A percentile compares a stretch with the other conserved stretches of the same genome.
Evolutionary conservation across 2,888 invertebrate species (phyloP).

Genomic region (Cerastis leucographa): DNA sequence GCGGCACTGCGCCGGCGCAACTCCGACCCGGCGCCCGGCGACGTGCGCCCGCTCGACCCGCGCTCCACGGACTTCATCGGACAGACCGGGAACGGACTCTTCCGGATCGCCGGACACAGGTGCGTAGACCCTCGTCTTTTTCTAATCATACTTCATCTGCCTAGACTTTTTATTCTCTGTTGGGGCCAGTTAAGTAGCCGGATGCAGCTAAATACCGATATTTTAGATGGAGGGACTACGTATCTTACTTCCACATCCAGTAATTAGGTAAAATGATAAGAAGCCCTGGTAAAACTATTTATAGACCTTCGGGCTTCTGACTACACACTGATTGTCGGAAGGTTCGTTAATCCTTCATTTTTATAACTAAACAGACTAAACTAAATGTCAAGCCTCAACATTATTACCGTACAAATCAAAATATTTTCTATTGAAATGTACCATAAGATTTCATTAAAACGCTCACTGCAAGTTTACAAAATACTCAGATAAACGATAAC

Average conservation of each 20-base stretch:
- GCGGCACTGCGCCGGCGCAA: slow-evolving; percentile 92
- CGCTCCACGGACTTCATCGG: slow-evolving; percentile 90
- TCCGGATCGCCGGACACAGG: slow-evolving; percentile 94
- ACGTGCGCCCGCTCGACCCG: slow-evolving; percentile 90
- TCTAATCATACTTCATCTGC: neutral
- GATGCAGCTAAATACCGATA: neutral
- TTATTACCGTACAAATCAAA: neutral
- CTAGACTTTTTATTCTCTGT: neutral
- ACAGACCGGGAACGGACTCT: slow-evolving; percentile 91
- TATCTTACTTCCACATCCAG: neutral
- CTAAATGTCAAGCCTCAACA: no score
- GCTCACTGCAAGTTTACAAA: neutral
- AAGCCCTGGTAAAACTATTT: neutral
- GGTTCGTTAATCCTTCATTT: neutral
- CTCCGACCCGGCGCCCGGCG: slow-evolving; percentile 92
- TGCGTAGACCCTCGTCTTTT: slow-evolving; percentile 48
- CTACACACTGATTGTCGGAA: neutral
- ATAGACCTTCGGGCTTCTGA: neutral
- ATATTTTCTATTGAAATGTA: neutral
- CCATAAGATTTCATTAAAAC: neutral
- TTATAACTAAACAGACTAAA: no score
- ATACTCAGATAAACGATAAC: neutral
- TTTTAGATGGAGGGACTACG: neutral
- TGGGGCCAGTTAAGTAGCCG: neutral
- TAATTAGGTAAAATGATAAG: neutral